A percentile compares a stretch with the other conserved stretches of the same genome.
phyloP scores from a whole-genome alignment of 2,797 vertebrate genomes.

The Sebastes steindachneri region DNA sequence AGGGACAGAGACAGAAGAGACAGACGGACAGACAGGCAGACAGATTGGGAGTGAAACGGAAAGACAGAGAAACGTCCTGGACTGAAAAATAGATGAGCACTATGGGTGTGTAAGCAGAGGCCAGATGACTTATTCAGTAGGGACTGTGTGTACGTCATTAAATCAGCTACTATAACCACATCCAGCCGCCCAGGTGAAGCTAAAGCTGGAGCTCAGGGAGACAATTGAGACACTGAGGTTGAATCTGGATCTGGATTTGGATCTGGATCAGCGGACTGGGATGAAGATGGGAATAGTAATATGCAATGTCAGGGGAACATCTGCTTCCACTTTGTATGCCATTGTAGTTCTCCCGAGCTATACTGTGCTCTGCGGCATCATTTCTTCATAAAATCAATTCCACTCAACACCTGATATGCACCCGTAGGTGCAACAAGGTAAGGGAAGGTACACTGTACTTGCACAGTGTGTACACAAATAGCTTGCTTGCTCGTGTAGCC shows the following conservation, averaged over 20 bases:
- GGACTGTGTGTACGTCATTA: conserved; percentile 68
- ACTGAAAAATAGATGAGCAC: conserved; percentile 82
- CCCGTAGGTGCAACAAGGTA: conserved; percentile 37
- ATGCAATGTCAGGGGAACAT: conserved; percentile 55
- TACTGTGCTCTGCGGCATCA: conserved; percentile 20
- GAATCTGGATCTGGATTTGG: conserved; percentile 33
- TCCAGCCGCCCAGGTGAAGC: conserved; percentile 41
- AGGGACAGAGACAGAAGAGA: not conserved
- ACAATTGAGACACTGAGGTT: conserved; percentile 25
- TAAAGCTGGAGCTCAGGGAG: conserved; percentile 15
- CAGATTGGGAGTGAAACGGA: conserved; percentile 16
- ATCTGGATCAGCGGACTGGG: conserved; percentile 28
- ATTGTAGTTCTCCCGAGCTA: conserved; percentile 20
- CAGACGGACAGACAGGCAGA: conserved; percentile 8
- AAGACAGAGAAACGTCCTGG: conserved; percentile 60
- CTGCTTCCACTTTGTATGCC: conserved; percentile 58
- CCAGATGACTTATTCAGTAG: conserved; percentile 81
- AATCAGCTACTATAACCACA: conserved; percentile 63
- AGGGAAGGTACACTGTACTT: conserved; percentile 10
- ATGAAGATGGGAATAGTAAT: conserved; percentile 53
- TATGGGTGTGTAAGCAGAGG: conserved; percentile 68
- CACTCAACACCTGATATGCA: conserved; percentile 48
- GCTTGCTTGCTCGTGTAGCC: conserved; percentile 19
- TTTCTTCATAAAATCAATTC: conserved; percentile 65
- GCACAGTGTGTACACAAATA: conserved; percentile 21